Percentiles rank a stretch among this genome's conserved stretches.
These are phyloP conservation scores for Pristionchus arcanus DNA, from an alignment of 2,888 invertebrate species.

Conservation along the genomic window DNA sequence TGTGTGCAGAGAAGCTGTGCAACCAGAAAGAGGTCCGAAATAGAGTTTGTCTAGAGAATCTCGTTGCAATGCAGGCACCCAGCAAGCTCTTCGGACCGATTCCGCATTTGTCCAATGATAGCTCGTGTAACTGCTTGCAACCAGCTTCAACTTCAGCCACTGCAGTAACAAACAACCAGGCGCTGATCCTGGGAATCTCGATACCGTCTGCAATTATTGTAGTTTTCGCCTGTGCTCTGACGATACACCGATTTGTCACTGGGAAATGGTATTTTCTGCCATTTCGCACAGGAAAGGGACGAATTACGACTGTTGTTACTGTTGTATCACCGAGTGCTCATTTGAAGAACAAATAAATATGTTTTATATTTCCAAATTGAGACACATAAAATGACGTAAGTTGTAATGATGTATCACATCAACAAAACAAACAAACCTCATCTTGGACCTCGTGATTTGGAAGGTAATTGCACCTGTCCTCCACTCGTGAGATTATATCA, in stretches of 20 bases:
- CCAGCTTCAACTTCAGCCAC: not conserved
- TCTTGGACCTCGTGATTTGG: no score
- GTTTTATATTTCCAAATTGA: no score
- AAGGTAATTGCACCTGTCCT: no score
- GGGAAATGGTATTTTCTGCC: not conserved
- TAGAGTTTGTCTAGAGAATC: no score
- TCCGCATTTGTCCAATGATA: not conserved
- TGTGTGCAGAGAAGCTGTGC: not conserved
- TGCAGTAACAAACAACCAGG: not conserved
- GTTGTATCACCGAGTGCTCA: not conserved
- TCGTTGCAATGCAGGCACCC: no score
- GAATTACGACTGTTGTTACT: not conserved
- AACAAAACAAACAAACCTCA: no score
- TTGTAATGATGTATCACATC: no score
- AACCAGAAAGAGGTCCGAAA: not conserved
- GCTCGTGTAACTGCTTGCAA: not conserved
- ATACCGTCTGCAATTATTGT: not conserved
- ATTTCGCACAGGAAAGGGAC: not conserved
- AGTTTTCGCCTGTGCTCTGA: not conserved
- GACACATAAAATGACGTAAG: no score
- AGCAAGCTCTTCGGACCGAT: not conserved
- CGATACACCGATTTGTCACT: not conserved
- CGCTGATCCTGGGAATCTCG: not conserved
- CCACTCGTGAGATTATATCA: no score
- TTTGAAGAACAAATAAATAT: not conserved